Conservation (phyloP, 2,888 invertebrate genomes). For the Sicus ferrugineus region DNA sequence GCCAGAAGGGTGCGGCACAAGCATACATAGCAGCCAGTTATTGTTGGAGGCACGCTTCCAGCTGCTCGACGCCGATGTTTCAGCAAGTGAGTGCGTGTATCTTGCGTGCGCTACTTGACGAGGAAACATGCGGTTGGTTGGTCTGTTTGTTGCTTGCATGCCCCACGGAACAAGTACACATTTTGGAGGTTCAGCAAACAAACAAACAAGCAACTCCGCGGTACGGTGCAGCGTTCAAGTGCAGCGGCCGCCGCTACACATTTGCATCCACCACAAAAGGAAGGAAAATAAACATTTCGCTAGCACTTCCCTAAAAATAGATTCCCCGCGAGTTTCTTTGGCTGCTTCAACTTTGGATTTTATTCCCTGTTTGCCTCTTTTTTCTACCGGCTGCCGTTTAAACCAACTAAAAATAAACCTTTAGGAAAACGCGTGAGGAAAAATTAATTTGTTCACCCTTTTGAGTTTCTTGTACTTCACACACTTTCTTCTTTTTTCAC, state of each 20-base stretch:
- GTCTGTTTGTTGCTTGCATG: background rate
- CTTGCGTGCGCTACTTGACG: background rate
- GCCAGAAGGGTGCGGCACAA: conserved; percentile 12
- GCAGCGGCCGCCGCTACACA: background rate
- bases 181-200: conserved; percentile 29
- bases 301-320: conserved; percentile 22
- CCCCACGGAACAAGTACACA: background rate
- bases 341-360: conserved; percentile 1
- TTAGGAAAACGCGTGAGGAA: background rate
- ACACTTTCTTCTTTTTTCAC: too few species aligned
- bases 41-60: conserved; percentile 15
- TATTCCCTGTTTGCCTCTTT: background rate
- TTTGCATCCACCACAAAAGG: conserved; percentile 5
- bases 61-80: background rate
- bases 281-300: conserved; percentile 29
- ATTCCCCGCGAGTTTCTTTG: background rate
- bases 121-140: background rate
- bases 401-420: background rate
- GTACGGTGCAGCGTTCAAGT: conserved; percentile 12
- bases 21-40: background rate
- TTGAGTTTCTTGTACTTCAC: too few species aligned
- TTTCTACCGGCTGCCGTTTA: background rate
- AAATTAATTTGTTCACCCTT: conserved; percentile 23
- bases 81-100: background rate
- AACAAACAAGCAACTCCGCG: conserved; percentile 8